Percentiles rank a stretch among this genome's conserved stretches.
Evolutionary conservation across 2,888 invertebrate species (phyloP).

Genomic region (Drosophila helvetica): DNA sequence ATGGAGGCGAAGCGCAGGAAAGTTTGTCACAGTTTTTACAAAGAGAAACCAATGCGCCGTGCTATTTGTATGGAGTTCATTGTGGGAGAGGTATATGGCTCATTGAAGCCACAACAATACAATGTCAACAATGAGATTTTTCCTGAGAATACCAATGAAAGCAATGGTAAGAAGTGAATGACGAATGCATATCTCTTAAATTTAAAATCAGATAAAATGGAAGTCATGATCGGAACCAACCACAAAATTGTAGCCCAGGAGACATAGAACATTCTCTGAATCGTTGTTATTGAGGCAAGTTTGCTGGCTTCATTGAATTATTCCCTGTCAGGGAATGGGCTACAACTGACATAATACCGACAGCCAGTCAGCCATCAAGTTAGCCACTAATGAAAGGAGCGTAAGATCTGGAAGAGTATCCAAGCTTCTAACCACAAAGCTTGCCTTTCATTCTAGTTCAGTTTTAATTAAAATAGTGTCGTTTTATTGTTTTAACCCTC

Average conservation of each 20-base stretch:
- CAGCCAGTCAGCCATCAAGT: slow-evolving; percentile 39
- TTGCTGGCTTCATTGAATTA: slow-evolving; percentile 53
- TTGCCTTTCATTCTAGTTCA: too few species aligned
- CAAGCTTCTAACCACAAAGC: too few species aligned
- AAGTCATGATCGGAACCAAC: neutral
- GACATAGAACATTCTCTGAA: neutral
- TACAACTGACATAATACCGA: slow-evolving; percentile 44
- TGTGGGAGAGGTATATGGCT: too few species aligned
- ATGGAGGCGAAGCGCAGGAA: too few species aligned
- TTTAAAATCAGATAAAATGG: neutral
- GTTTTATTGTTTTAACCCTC: slow-evolving; percentile 30
- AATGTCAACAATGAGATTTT: too few species aligned
- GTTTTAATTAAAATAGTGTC: too few species aligned
- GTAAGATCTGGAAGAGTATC: too few species aligned
- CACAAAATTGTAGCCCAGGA: too few species aligned
- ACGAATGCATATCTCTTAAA: neutral
- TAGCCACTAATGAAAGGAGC: slow-evolving; percentile 51
- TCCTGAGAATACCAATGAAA: neutral
- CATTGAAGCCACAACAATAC: too few species aligned
- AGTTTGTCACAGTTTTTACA: too few species aligned
- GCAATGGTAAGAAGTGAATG: neutral
- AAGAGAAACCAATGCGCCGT: too few species aligned
- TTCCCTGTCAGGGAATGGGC: slow-evolving; percentile 26
- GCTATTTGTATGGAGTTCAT: too few species aligned
- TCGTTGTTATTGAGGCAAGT: neutral